Evolutionary conservation across 2,888 invertebrate species (phyloP), one percentile per base, ranked within the genome.

Genomic region (Megamerina dolium): DNA sequence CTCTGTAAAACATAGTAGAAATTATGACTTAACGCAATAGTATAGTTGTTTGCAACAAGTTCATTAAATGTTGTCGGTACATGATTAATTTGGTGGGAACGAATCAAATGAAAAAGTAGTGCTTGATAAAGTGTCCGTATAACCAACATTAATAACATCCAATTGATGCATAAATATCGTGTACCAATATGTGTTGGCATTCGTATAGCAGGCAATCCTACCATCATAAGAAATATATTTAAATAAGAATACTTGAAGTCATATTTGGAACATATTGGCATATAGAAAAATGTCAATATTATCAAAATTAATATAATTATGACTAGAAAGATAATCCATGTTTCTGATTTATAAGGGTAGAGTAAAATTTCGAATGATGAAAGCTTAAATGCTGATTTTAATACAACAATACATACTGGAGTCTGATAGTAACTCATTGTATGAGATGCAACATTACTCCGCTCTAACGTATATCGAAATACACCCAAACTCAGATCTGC

Each of bases 51-150:
- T 3, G 18, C 21, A 14, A 37, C 13, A 3, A 47, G 9, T 4
- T 40, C 34, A 2, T 37, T 9, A 4, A 47, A 21, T 13, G 36
- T 10, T 8, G 31, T 20, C 5, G 46, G 46, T 9, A 37, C 2
- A 4, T 6, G 14, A 9, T 33, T 29, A 3, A 34, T 35, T 4
- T 18, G 21, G 14, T 34, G 21, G 13, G 26, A 23, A 5, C 43
- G 39, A 6, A 40, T 29, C 5, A 40, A 31, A 12, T 37, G 38
- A 18, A 43, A 47, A 2, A 47, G 37, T n/a, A 40, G 23, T 14
- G 40, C 46, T 21, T 47, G 37, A 18, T 43, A 47, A 4, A 27
- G n/a, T 5, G 36, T 17, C 4, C 46, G 43, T 27, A 43, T 23
- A 5, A 47, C 6, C 1, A 47, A 21, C 4, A 42, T 40, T 12